Evolutionary conservation across 1,140 invertebrate genomes (phyloP).

Genomic region (Steinernema khuongi): DNA sequence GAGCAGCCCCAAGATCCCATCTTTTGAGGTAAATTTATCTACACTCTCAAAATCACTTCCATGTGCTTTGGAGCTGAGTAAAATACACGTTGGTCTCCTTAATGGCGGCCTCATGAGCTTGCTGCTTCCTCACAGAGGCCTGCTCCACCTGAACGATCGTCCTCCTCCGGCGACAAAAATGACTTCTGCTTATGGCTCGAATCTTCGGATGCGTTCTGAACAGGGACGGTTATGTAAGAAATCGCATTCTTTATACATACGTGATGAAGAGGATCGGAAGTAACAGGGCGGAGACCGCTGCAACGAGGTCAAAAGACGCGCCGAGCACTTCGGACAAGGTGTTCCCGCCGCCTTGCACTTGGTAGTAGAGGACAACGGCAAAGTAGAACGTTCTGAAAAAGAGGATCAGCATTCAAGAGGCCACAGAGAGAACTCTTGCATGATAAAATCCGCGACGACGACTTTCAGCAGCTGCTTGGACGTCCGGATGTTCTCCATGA

Average conservation of each 20-base stretch:
- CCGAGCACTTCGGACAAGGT: neutral
- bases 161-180: neutral
- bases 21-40: too few relatives aligned
- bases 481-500: neutral
- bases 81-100: neutral
- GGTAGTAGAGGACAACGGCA: neutral
- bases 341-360: too few relatives aligned
- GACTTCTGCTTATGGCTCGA: neutral
- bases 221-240: neutral
- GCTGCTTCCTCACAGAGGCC: too few relatives aligned
- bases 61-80: neutral
- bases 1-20: too few relatives aligned
- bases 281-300: neutral
- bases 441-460: neutral
- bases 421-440: neutral
- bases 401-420: neutral
- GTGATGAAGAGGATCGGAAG: neutral
- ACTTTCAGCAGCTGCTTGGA: neutral
- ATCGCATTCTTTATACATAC: neutral
- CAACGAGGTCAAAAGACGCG: neutral
- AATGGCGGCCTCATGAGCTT: too few relatives aligned
- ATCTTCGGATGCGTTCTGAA: neutral
- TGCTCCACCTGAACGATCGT: neutral
- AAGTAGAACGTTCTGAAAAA: neutral
- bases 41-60: too few relatives aligned